Evolutionary conservation across 2,888 invertebrate species (phyloP).

Genomic region (Tenthredo distinguenda): DNA sequence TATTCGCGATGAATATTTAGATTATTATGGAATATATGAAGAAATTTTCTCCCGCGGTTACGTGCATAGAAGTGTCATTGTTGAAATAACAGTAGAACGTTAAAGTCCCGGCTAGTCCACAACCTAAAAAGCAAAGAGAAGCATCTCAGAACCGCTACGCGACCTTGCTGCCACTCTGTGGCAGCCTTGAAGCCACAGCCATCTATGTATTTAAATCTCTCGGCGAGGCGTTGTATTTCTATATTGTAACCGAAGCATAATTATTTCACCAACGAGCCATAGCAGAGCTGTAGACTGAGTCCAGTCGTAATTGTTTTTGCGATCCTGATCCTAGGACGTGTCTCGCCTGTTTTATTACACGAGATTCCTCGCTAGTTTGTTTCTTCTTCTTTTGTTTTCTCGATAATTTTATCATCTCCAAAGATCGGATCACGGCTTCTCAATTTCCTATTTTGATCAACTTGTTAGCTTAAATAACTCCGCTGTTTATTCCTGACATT

Average conservation of each 20-base stretch:
- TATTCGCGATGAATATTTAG: not conserved
- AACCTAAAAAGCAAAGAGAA: conserved; percentile 14
- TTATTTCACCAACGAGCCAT: not conserved
- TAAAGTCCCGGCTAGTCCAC: not conserved
- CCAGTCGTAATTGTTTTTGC: conserved; percentile 6
- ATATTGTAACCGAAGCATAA: conserved; percentile 12
- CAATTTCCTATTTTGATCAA: conserved; percentile 34
- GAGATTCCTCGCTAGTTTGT: not conserved
- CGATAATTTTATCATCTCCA: not conserved
- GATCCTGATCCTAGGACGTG: not conserved
- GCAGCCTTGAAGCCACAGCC: conserved; percentile 39
- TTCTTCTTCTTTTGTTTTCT: not conserved
- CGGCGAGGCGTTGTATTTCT: conserved; percentile 18
- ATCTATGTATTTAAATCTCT: conserved; percentile 35
- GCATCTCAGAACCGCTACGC: conserved; percentile 45
- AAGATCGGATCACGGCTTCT: not conserved
- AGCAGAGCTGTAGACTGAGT: not conserved
- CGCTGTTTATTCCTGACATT: conserved; percentile 6
- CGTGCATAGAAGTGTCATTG: not conserved
- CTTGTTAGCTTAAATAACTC: not conserved
- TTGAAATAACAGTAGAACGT: not conserved
- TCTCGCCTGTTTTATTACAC: not conserved
- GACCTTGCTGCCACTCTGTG: conserved; percentile 47
- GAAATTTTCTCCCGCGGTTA: not conserved
- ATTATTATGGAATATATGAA: not conserved